These are phyloP conservation scores for Tachina grossa DNA, from an alignment of 2,888 invertebrate species.

Conservation along the genomic window DNA sequence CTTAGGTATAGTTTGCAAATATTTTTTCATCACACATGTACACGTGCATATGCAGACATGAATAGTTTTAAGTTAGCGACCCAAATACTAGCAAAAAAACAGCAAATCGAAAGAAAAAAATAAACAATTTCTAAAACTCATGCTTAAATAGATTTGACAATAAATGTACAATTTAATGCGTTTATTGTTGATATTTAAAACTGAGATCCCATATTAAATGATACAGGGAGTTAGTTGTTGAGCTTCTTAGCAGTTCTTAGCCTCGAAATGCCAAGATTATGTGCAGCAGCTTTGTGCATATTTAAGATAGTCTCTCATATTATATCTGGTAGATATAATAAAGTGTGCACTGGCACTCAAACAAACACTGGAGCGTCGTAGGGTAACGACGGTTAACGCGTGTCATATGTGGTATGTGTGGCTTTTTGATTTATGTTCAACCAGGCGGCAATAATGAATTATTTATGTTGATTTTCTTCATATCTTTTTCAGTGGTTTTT, in stretches of 20 bases:
- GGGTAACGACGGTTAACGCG: slow-evolving; percentile 62
- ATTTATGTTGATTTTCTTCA: slow-evolving; percentile 79
- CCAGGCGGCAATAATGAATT: slow-evolving; percentile 81
- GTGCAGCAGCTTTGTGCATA: background rate
- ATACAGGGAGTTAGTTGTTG: slow-evolving; percentile 25
- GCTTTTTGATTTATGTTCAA: slow-evolving; percentile 80
- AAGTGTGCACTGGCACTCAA: background rate
- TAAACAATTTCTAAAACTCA: slow-evolving; percentile 20
- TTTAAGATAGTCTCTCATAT: background rate
- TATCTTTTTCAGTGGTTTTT: slow-evolving; percentile 18
- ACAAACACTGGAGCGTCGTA: background rate
- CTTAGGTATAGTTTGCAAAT: background rate
- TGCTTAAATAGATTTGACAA: slow-evolving; percentile 10
- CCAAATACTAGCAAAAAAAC: background rate
- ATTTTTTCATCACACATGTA: background rate
- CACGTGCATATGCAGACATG: slow-evolving; percentile 43
- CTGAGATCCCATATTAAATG: slow-evolving; percentile 19
- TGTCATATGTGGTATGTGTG: slow-evolving; percentile 71
- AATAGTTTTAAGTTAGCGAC: slow-evolving; percentile 59
- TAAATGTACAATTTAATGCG: slow-evolving; percentile 56
- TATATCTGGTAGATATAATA: background rate
- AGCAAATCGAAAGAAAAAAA: slow-evolving; percentile 17
- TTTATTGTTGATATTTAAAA: slow-evolving; percentile 58
- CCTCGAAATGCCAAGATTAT: slow-evolving; percentile 19
- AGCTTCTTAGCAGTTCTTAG: background rate